A percentile compares a stretch with the other conserved stretches of the same genome.
These are phyloP conservation scores for Dysdera silvatica DNA, from an alignment of 1,140 invertebrate species.

Conservation along the genomic window DNA sequence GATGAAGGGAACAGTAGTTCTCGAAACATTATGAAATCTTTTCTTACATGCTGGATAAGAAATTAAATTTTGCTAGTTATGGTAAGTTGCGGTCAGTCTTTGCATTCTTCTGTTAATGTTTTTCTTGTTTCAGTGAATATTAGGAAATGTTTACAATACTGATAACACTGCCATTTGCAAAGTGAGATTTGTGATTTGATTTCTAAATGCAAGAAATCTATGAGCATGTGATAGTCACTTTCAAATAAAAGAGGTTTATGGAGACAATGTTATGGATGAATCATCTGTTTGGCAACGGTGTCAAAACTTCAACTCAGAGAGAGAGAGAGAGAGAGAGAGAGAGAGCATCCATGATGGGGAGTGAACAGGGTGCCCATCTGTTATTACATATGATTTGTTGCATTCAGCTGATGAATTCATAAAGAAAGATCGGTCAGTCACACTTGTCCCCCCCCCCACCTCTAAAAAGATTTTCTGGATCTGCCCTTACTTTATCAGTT, in stretches of 20 bases:
- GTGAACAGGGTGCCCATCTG: not conserved
- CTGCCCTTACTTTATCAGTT: too few relatives aligned
- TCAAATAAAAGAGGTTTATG: not conserved
- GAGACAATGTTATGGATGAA: not conserved
- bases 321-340: too few relatives aligned
- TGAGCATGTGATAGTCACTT: not conserved
- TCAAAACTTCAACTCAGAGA: not conserved
- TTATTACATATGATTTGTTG: not conserved
- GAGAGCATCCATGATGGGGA: not conserved
- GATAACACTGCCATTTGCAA: not conserved
- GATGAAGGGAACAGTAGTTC: too few relatives aligned
- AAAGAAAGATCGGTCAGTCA: not conserved
- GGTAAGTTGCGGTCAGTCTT: too few relatives aligned
- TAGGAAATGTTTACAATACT: not conserved
- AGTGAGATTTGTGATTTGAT: not conserved
- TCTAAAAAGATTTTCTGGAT: too few relatives aligned
- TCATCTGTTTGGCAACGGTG: not conserved
- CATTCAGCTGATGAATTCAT: too few relatives aligned
- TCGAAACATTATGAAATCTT: too few relatives aligned
- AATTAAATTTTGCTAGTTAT: too few relatives aligned
- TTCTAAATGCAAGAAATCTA: not conserved
- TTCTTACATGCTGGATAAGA: too few relatives aligned
- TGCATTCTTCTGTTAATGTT: too few relatives aligned
- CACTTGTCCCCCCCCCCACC: too few relatives aligned
- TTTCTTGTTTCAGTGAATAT: too few relatives aligned